phyloP scores from a whole-genome alignment of 2,888 invertebrate genomes.

The Lepidochrysops patricia region DNA sequence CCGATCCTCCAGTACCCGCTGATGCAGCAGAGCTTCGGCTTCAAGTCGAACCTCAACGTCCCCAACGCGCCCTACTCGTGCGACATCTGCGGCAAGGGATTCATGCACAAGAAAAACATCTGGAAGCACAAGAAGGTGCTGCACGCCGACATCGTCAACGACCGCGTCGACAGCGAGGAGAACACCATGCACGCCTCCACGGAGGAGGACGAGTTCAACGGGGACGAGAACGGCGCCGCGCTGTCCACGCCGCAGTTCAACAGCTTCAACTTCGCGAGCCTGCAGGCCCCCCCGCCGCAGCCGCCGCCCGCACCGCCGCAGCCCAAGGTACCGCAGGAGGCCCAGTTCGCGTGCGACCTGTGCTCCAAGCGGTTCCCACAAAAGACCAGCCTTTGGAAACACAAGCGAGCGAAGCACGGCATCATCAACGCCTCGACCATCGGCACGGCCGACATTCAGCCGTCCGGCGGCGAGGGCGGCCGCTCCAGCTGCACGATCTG shows the following conservation, averaged over 20 bases:
- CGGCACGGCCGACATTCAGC: conserved; percentile 34
- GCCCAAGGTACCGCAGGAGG: conserved; percentile 32
- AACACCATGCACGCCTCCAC: conserved; percentile 69
- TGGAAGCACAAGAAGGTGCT: conserved; percentile 73
- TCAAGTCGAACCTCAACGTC: conserved; percentile 56
- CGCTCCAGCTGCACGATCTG: conserved; percentile 76
- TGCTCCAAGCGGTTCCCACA: conserved; percentile 65
- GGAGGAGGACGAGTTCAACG: conserved; percentile 64
- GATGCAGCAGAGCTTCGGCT: conserved; percentile 49
- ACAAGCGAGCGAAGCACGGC: conserved; percentile 69
- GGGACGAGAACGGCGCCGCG: conserved; percentile 57
- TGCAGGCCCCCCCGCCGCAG: conserved; percentile 34
- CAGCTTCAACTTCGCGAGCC: conserved; percentile 61
- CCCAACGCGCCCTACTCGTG: conserved; percentile 74
- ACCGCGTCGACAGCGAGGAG: conserved; percentile 65
- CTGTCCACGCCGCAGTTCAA: conserved; percentile 68
- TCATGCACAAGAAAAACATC: conserved; percentile 72
- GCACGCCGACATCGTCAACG: conserved; percentile 61
- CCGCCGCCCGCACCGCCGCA: conserved; percentile 16
- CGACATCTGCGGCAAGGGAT: conserved; percentile 78
- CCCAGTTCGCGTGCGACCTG: conserved; percentile 58
- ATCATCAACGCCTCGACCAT: conserved; percentile 46
- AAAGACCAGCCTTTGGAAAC: conserved; percentile 64
- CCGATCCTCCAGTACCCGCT: conserved; percentile 54
- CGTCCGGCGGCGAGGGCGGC: conserved; percentile 30